Evolutionary conservation across 2,113 vertebrate species (phyloP).

Genomic region (Euleptes europaea): DNA sequence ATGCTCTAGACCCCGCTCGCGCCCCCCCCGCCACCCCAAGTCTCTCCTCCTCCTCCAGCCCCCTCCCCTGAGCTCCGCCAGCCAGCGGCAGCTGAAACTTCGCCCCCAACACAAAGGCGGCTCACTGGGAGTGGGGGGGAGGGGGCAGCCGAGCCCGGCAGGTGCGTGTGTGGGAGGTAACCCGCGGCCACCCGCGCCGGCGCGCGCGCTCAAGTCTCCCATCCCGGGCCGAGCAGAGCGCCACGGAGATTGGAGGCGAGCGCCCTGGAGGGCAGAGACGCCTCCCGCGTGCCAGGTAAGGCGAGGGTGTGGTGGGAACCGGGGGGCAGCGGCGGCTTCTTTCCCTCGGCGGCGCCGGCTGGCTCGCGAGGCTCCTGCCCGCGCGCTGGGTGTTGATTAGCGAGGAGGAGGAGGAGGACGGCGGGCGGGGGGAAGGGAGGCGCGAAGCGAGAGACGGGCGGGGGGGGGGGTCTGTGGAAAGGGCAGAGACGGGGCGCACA

Average conservation of each 20-base stretch:
- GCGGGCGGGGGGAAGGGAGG: background rate
- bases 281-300: conserved; percentile 70
- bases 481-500: conserved; percentile 40
- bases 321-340: no score
- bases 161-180: conserved; percentile 48
- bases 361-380: background rate
- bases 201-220: conserved; percentile 54
- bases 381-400: no score
- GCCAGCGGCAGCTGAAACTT: conserved; percentile 65
- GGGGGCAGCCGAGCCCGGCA: conserved; percentile 51
- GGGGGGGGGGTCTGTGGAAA: conserved; percentile 50
- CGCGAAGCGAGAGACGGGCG: background rate
- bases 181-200: conserved; percentile 51
- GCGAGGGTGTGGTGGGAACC: conserved; percentile 31
- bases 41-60: conserved; percentile 60
- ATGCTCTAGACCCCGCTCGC: conserved; percentile 75
- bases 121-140: conserved; percentile 50
- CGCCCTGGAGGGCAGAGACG: conserved; percentile 52
- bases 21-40: conserved; percentile 73
- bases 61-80: conserved; percentile 28
- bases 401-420: no score
- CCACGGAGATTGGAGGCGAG: conserved; percentile 39
- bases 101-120: conserved; percentile 40
- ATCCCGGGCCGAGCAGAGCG: conserved; percentile 59
- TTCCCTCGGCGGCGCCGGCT: background rate